Base-by-base conservation (phyloP, 2,888 invertebrate genomes). In the Nemotelus nigrinus region DNA sequence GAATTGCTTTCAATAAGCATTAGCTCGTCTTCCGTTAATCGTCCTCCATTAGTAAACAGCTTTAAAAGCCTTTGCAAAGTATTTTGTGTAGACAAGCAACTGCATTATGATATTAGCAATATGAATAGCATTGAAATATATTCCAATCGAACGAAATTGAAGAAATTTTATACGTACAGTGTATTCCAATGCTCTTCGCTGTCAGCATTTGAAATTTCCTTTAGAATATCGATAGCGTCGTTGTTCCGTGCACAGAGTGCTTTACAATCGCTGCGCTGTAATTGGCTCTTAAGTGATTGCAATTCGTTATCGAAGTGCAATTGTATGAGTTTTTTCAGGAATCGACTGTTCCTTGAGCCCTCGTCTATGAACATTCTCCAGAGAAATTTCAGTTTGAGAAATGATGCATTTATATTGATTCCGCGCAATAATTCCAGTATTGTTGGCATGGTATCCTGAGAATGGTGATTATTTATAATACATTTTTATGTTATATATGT, bases 151-250 rank as follows among this genome's bases (percentile, higher is more conserved):
- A 10, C 10, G 39, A 43, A 72, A 58, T 72, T 44, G 41, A 50
- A 43, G 70, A 50, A 74, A 74, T 44, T 74, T 60, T 39, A 74
- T 74, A 74, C 74, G 39, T 74, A 74, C 74, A 74, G 60, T 63
- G 60, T 60, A 39, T 60, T 74, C 47, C 60, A 74, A 60, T 47
- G 60, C 48, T 10, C 44, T 63, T 48, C 48, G 47, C 50, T 48
- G 60, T 43, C 55, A 55, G 53, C 47, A 43, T 44, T 48, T 60
- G 48, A 74, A 60, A 74, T 74, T 63, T 60, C 60, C 74, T 60
- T 74, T 47, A 74, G 70, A 53, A 70, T 55, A 55, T 50, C 48
- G 74, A 60, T 63, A 39, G 50, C 60, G 43, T 60, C 60, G 63
- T 74, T 74, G 60, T 74, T 60, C 60, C 41, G 10, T 60, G 60